Percentiles rank a stretch among this genome's conserved stretches.
Conservation (phyloP, 2,888 invertebrate genomes). For the Neoascia interrupta region DNA sequence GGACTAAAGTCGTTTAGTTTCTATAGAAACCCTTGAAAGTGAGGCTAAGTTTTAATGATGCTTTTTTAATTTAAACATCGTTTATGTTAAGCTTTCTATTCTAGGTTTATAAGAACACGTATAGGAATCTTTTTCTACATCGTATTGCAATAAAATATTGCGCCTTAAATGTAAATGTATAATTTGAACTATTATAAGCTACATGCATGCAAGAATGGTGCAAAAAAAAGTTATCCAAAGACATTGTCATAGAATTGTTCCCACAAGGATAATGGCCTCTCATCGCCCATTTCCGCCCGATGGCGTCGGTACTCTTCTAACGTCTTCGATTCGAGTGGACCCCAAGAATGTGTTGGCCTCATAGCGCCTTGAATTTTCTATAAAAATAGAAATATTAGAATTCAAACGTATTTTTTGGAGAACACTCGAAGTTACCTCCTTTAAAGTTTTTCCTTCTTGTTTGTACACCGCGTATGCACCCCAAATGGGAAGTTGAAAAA, state of each 20-base stretch:
- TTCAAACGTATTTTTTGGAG: not conserved
- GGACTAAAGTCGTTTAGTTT: too few relatives aligned
- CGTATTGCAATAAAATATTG: too few relatives aligned
- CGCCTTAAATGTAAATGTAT: too few relatives aligned
- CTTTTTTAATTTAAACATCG: too few relatives aligned
- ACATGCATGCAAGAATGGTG: too few relatives aligned
- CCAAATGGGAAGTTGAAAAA: constrained; percentile 80
- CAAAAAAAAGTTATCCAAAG: constrained; percentile 72
- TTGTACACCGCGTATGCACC: constrained; percentile 75
- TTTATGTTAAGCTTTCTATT: too few relatives aligned
- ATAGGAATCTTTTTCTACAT: too few relatives aligned
- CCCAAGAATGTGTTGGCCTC: constrained; percentile 76
- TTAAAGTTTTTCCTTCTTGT: constrained; percentile 73
- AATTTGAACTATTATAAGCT: too few relatives aligned
- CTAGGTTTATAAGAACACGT: too few relatives aligned
- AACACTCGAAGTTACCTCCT: constrained; percentile 34
- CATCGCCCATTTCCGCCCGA: constrained; percentile 44
- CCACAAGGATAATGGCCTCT: constrained; percentile 52
- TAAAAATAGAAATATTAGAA: not conserved
- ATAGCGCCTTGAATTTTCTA: constrained; percentile 77
- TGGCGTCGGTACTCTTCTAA: constrained; percentile 80
- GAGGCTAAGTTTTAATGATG: too few relatives aligned
- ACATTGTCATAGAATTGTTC: constrained; percentile 75
- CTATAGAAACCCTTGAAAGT: too few relatives aligned
- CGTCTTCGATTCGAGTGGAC: constrained; percentile 76